A percentile compares a stretch with the other conserved stretches of the same genome.
These are phyloP conservation scores for Poicephalus gulielmi DNA, from an alignment of 2,113 vertebrate genomes.

Conservation along the genomic window DNA sequence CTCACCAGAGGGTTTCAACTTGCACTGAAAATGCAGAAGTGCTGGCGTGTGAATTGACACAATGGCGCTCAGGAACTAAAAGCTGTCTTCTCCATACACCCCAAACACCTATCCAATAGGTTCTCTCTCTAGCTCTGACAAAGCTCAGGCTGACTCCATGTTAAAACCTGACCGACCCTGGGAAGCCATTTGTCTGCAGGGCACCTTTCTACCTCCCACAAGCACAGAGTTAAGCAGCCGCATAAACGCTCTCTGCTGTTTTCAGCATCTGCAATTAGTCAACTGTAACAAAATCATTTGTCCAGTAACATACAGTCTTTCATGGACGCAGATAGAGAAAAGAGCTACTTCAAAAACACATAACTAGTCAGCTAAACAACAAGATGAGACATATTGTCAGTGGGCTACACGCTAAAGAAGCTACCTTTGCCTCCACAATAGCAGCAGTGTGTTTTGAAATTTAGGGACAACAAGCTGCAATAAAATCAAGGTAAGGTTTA, in stretches of 20 bases:
- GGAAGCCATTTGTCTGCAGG: neutral
- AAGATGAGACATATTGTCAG: fast-evolving
- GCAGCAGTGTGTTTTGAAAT: neutral
- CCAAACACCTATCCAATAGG: neutral
- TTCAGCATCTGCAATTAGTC: neutral
- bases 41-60: neutral
- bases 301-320: neutral
- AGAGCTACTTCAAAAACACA: neutral
- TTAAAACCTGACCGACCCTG: neutral
- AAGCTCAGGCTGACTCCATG: neutral
- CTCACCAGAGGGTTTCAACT: neutral
- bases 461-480: neutral
- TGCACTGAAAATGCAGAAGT: neutral
- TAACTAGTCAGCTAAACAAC: neutral
- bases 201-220: neutral
- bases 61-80: neutral
- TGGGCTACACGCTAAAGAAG: neutral
- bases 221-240: neutral
- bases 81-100: neutral
- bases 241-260: neutral
- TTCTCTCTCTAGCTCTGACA: neutral
- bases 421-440: neutral
- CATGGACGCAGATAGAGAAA: neutral
- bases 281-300: neutral
- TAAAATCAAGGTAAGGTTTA: neutral